Percentiles rank a stretch among this genome's conserved stretches.
These are phyloP conservation scores for Liolophura sinensis DNA, from an alignment of 1,140 invertebrate genomes.

Conservation along the genomic window DNA sequence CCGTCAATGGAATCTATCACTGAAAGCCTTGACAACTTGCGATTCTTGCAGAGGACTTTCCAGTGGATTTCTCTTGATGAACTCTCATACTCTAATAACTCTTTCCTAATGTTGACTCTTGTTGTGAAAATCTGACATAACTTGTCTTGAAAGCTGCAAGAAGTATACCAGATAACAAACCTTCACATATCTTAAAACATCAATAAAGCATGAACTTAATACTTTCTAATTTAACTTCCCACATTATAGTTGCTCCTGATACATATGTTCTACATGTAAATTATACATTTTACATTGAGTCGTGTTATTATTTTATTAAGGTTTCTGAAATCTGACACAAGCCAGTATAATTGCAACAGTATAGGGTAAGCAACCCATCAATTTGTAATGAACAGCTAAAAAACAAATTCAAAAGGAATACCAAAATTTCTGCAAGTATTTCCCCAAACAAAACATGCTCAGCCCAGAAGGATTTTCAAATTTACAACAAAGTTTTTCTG, in stretches of 20 bases:
- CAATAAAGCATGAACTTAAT: background rate
- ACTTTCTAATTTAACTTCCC: background rate
- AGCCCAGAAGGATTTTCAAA: too few relatives aligned
- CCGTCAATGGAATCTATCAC: background rate
- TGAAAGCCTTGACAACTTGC: constrained; percentile 29
- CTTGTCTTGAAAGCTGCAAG: constrained; percentile 34
- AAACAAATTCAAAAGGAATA: too few relatives aligned
- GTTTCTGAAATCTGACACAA: background rate
- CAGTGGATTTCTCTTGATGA: constrained; percentile 34
- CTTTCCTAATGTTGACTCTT: constrained; percentile 23
- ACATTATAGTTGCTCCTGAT: too few relatives aligned
- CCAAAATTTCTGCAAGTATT: too few relatives aligned
- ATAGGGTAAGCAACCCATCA: background rate
- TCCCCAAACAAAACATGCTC: too few relatives aligned
- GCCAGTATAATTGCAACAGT: background rate
- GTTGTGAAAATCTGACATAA: constrained; percentile 29
- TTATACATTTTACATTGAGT: too few relatives aligned
- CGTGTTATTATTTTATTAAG: background rate
- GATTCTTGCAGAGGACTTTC: constrained; percentile 40
- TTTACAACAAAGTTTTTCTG: background rate
- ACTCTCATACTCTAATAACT: constrained; percentile 39
- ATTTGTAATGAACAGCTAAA: background rate
- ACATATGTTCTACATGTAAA: too few relatives aligned
- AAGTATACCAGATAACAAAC: background rate
- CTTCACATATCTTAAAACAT: background rate